Conservation (phyloP, 35 echinoderm and acorn worm genomes). For the Anneissia japonica region DNA sequence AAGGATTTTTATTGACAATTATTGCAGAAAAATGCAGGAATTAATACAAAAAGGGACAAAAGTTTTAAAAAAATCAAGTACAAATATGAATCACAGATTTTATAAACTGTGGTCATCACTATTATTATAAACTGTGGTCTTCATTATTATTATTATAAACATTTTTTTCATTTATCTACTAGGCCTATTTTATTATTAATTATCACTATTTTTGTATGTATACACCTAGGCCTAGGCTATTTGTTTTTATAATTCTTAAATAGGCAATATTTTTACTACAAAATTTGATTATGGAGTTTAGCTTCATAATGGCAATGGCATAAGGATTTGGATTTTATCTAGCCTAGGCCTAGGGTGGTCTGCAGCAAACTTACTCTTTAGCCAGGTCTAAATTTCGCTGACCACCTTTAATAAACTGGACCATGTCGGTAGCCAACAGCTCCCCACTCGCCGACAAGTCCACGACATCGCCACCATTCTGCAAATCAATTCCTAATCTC, state of each 20-base stretch:
- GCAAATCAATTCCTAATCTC: conserved; percentile 59
- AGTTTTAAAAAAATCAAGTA: not conserved
- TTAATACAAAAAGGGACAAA: conserved; percentile 13
- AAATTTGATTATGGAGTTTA: too few species aligned
- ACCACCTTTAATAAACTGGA: conserved; percentile 67
- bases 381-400: conserved; percentile 38
- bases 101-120: not conserved
- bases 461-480: conserved; percentile 64
- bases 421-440: conserved; percentile 46
- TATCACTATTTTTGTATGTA: too few species aligned
- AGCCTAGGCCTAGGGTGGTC: too few species aligned
- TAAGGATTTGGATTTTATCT: too few species aligned
- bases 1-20: not conserved
- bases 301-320: too few species aligned
- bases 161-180: not conserved
- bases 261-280: too few species aligned
- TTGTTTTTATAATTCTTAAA: too few species aligned
- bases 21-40: not conserved
- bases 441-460: conserved; percentile 54
- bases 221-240: too few species aligned
- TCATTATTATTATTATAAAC: not conserved
- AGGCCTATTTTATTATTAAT: too few species aligned
- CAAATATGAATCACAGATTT: not conserved
- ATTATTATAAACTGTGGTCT: not conserved
- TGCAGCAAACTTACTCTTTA: conserved; percentile 74